phyloP scores from a whole-genome alignment of 1,140 invertebrate genomes.

The Heliconius eleuchia region DNA sequence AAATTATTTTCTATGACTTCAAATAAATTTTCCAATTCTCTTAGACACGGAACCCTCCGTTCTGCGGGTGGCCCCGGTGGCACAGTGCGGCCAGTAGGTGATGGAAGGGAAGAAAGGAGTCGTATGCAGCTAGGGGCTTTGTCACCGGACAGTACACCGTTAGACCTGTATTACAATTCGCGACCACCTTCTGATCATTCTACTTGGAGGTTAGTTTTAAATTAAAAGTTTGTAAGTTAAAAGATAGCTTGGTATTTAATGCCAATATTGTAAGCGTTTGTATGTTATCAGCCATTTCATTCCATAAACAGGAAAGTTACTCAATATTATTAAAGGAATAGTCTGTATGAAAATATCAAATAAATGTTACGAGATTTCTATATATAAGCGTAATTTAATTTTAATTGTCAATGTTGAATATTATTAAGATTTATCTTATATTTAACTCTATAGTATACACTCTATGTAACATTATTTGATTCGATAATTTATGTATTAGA shows the following conservation, averaged over 20 bases:
- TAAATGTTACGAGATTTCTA: not conserved
- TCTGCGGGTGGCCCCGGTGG: slow-evolving; percentile 58
- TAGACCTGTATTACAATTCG: slow-evolving; percentile 92
- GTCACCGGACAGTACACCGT: slow-evolving; percentile 86
- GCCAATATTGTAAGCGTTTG: not conserved
- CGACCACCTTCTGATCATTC: slow-evolving; percentile 82
- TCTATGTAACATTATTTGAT: no score
- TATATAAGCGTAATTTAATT: no score
- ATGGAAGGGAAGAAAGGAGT: slow-evolving; percentile 89
- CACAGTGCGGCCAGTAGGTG: slow-evolving; percentile 78
- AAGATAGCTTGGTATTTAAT: not conserved
- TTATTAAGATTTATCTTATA: no score
- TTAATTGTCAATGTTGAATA: no score
- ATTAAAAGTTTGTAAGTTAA: no score
- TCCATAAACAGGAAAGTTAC: no score
- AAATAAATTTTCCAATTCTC: not conserved
- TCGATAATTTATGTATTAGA: no score
- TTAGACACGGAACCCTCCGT: slow-evolving; percentile 74
- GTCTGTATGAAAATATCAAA: not conserved
- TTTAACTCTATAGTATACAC: no score
- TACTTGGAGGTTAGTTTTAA: slow-evolving; percentile 72
- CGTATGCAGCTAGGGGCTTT: slow-evolving; percentile 86
- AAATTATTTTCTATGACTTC: no score
- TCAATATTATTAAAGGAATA: not conserved
- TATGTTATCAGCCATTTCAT: no score